Percentiles rank a stretch among this genome's conserved stretches.
phyloP scores from a whole-genome alignment of 2,797 vertebrate genomes.

The Molothrus ater region DNA sequence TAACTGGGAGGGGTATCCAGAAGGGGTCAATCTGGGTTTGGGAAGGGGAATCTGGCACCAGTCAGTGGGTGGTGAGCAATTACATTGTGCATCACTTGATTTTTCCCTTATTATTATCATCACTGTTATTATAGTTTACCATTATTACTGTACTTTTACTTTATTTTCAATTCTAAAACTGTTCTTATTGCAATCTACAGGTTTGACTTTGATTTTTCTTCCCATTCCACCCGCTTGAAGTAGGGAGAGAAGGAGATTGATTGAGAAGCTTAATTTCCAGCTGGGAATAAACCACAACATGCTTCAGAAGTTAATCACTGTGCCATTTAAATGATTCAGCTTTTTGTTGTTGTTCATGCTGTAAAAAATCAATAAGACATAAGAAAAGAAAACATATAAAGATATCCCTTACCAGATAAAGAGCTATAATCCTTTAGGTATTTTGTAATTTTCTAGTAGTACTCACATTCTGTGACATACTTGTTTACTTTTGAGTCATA shows the following conservation, averaged over 20 bases:
- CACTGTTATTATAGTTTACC: background rate
- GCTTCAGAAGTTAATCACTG: background rate
- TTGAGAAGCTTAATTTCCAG: accelerated
- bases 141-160: background rate
- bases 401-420: background rate
- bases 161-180: background rate
- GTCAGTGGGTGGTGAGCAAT: background rate
- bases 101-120: background rate
- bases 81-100: background rate
- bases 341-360: background rate
- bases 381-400: background rate
- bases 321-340: background rate
- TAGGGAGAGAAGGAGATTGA: background rate
- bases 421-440: background rate
- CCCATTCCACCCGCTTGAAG: accelerated
- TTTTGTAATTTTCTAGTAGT: background rate
- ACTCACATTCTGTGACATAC: background rate
- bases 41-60: background rate
- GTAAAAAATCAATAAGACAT: background rate
- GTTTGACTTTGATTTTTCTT: background rate
- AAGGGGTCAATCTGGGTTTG: background rate
- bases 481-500: background rate
- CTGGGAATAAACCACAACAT: background rate
- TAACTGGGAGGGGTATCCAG: too few species aligned
- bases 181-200: background rate